phyloP scores from a whole-genome alignment of 2,797 vertebrate genomes.

The Hippoglossus hippoglossus region DNA sequence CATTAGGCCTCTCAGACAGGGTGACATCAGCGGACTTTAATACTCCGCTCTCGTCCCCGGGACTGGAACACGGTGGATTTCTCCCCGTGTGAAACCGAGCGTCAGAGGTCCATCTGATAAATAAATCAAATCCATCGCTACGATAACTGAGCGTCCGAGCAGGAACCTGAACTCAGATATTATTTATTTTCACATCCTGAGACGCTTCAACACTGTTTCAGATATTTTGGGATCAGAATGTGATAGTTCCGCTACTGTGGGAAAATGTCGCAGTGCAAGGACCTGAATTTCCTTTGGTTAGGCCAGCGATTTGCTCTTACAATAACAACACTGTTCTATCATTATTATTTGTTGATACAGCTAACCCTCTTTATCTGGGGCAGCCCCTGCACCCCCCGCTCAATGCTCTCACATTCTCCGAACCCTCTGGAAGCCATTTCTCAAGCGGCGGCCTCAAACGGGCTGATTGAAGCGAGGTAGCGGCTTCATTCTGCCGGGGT shows the following conservation, averaged over 20 bases:
- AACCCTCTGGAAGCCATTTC: constrained; percentile 70
- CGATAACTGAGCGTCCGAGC: constrained; percentile 21
- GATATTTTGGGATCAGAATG: constrained; percentile 47
- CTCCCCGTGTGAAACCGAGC: constrained; percentile 12
- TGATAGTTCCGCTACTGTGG: constrained; percentile 67
- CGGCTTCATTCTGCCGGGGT: constrained; percentile 52
- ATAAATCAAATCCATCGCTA: constrained; percentile 44
- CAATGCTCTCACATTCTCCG: constrained; percentile 34
- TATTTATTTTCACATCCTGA: constrained; percentile 56
- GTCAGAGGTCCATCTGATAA: constrained; percentile 59
- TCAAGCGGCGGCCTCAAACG: constrained; percentile 35
- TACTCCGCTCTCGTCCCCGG: constrained; percentile 28
- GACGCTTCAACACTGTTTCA: constrained; percentile 13
- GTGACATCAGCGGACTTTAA: constrained; percentile 73
- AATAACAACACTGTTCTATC: constrained; percentile 74
- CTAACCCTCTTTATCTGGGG: constrained; percentile 74
- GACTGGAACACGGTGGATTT: constrained; percentile 33
- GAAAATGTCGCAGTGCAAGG: constrained; percentile 66
- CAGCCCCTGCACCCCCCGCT: constrained; percentile 32
- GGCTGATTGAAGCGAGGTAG: constrained; percentile 57
- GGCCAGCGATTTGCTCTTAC: constrained; percentile 68
- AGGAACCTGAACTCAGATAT: constrained; percentile 24
- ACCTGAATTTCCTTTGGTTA: constrained; percentile 64
- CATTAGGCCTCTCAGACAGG: constrained; percentile 65
- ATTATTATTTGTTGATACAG: constrained; percentile 74